These are phyloP conservation scores for Rhinella marina DNA, from an alignment of 2,797 vertebrate genomes.

Conservation along the genomic window DNA sequence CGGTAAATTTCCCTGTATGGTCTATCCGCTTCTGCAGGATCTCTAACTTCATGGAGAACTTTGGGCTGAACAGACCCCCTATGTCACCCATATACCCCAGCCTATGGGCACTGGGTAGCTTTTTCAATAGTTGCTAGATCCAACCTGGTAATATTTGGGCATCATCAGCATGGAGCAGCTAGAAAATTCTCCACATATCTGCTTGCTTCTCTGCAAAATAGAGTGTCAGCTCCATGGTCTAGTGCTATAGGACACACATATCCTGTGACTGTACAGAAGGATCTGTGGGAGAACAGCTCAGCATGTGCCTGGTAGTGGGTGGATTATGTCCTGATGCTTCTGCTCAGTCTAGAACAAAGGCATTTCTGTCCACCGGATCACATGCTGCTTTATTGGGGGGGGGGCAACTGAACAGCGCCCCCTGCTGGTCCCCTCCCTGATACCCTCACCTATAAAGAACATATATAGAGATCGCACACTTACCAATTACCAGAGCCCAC, in stretches of 20 bases:
- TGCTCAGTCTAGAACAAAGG: slow-evolving; percentile 8
- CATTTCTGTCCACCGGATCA: slow-evolving; percentile 1
- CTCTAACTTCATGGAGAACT: not conserved
- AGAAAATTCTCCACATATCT: too few relatives aligned
- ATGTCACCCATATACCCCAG: not conserved
- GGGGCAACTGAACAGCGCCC: not conserved
- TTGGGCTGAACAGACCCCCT: not conserved
- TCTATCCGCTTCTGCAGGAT: not conserved
- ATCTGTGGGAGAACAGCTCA: not conserved
- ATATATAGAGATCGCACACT: slow-evolving; percentile 64
- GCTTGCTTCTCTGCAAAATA: too few relatives aligned
- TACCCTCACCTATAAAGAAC: too few relatives aligned
- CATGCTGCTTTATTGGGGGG: not conserved
- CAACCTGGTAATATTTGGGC: not conserved
- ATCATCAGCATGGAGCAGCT: not conserved
- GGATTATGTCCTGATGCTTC: not conserved
- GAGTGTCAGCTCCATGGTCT: too few relatives aligned
- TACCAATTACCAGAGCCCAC: slow-evolving; percentile 97
- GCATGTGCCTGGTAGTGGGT: slow-evolving; percentile 12
- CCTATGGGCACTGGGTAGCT: not conserved
- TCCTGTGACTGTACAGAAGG: not conserved
- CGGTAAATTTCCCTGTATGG: too few relatives aligned
- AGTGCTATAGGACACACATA: too few relatives aligned
- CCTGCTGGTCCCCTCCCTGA: too few relatives aligned
- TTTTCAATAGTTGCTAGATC: too few relatives aligned